Evolutionary conservation across 2,113 vertebrate species (phyloP).

Genomic region (Spheniscus mendiculus): DNA sequence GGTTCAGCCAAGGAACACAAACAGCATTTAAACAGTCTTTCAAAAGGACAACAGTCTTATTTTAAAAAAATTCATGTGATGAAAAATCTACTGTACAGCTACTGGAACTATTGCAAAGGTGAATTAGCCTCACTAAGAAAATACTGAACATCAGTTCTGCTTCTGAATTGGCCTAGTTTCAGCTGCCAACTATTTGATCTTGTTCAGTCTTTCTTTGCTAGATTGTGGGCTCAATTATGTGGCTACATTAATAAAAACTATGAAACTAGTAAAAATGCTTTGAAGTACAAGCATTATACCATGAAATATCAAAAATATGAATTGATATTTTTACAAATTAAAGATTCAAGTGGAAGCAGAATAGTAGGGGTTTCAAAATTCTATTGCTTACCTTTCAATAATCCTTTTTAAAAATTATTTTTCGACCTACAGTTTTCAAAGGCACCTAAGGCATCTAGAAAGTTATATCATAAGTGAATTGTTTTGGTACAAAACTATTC

Average conservation of each 20-base stretch:
- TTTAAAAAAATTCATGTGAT: neutral
- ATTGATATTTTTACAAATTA: neutral
- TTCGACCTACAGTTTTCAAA: neutral
- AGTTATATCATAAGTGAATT: neutral
- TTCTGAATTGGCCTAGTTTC: neutral
- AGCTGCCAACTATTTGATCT: slow-evolving; percentile 10
- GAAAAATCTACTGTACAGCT: neutral
- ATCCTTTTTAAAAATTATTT: neutral
- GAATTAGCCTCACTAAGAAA: neutral
- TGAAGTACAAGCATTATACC: neutral
- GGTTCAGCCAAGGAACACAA: slow-evolving; percentile 7
- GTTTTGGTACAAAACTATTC: neutral
- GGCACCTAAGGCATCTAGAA: neutral
- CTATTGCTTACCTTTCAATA: neutral
- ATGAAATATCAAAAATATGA: neutral
- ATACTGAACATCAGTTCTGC: neutral
- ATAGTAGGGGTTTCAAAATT: neutral
- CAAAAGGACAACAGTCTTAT: neutral
- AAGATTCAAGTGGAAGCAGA: neutral
- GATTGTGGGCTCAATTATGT: neutral
- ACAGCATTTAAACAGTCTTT: neutral
- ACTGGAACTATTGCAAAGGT: neutral
- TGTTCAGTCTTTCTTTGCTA: neutral
- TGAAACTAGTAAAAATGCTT: neutral
- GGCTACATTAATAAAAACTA: neutral